Evolutionary conservation across 2,113 vertebrate species (phyloP), one percentile per base, ranked within the genome.

Genomic region (Nematolebias whitei): DNA sequence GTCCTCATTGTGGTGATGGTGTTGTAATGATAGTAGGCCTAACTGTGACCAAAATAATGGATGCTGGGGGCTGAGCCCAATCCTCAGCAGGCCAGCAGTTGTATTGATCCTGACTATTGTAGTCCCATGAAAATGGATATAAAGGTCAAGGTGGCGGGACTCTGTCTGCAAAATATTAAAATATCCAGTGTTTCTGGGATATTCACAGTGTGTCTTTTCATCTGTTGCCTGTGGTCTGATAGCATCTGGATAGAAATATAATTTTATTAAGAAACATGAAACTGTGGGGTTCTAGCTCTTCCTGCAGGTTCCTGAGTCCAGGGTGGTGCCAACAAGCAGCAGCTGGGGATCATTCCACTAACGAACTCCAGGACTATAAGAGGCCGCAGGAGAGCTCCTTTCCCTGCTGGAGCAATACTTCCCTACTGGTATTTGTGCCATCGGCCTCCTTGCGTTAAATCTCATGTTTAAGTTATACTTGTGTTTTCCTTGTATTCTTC

Each of bases 81-180:
- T 65, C 62, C 85, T 69, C 80, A 71, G 85, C 62, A 68, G 80
- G 76, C 54, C 61, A 52, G 62, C 49, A 24, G 63, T 49, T 53
- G 55, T 81, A 85, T 88, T 83, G 86, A 89, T 90, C 85, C 76
- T 53, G 83, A 61, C 65, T 70, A 71, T 52, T 60, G 44, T 39
- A 63, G 66, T 80, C 84, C 69, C 85, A 69, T 75, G 83, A 86
- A 89, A 88, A 82, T 75, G 69, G 58, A 48, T 20, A 39, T 35
- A 91, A 91, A 89, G 87, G 86, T 90, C 90, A 86, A 58, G 63
- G 13, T 1, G 80, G 83, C 63, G 71, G 78, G 84, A 76, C 20
- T 55, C 70, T 86, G 85, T 90, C 85, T 90, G 83, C 74, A 79
- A 89, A 89, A 88, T 89, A 90, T 90, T 71, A 92, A 92, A 90